Base-by-base conservation (phyloP, 2,113 vertebrate genomes). In the Acrocephalus kingi region DNA sequence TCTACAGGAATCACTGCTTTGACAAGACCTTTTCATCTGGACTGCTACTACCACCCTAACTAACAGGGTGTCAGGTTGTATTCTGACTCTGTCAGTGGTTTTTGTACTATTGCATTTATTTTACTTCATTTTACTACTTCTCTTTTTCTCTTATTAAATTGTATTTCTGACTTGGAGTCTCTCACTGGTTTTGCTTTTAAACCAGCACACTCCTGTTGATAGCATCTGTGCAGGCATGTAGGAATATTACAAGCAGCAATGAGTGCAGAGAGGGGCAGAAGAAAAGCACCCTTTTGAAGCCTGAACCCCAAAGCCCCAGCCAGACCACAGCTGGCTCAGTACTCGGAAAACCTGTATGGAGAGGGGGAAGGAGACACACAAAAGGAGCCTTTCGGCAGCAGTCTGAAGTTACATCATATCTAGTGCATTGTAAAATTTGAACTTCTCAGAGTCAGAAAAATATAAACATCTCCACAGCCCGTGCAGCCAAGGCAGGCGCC, bases 271-370 rank as follows among this genome's bases (percentile, higher is more conserved):
- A 62, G 16, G 5, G 15, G 18, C 23, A 62, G 51, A 54, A 73
- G 56, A 51, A 59, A 74, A 5, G 3, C 18, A 77, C 2, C 10
- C 11, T 15, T 27, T 39, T 19, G 35, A 37, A 81, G 8, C 4
- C 22, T 39, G 85, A 39, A 22, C 8, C 8, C 19, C 20, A 2
- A 2, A 55, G 11, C 15, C 2, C 4, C 7, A 8, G n/a, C 7
- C 0, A 0, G n/a, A 76, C 17, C 10, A 24, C 33, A 67, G 30
- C 43, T 63, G n/a, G 12, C 35, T 81, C 37, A 15, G 25, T 11
- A 17, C 10, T 87, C 8, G 2, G 74, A 59, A 49, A 69, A n/a
- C 11, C 49, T 10, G 0, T 15, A 4, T 1, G 1, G 56, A 52
- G 9, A 51, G 2, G 3, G 11, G 21, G 16, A 84, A 71, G 33